Conservation (phyloP, 2,113 vertebrate species). For the Solea solea region DNA sequence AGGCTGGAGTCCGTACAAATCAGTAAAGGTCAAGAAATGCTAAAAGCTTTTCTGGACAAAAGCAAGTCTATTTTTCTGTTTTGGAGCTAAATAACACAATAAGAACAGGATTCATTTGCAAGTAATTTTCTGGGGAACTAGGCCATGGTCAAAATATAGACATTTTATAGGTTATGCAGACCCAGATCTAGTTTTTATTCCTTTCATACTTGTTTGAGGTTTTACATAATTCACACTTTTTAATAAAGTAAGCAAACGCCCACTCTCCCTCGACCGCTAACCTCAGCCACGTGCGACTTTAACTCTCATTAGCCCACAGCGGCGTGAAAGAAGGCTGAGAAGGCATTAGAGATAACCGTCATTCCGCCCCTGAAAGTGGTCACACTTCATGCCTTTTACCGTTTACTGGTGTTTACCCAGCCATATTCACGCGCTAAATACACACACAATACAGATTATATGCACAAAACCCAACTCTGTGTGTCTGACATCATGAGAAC, state of each 20-base stretch:
- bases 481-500: not conserved
- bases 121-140: no score
- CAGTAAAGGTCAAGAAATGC: no score
- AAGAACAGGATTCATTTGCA: no score
- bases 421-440: not conserved
- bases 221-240: constrained; percentile 48
- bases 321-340: constrained; percentile 37
- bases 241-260: constrained; percentile 45
- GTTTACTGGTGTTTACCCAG: not conserved
- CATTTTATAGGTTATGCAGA: no score
- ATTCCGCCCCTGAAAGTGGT: not conserved
- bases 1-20: no score
- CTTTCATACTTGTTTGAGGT: not conserved
- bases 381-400: not conserved
- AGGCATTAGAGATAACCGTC: constrained; percentile 21
- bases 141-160: no score
- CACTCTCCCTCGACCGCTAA: constrained; percentile 28
- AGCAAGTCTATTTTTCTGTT: no score
- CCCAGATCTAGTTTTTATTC: no score
- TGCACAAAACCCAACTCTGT: not conserved
- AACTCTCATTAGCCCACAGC: constrained; percentile 52
- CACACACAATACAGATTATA: not conserved
- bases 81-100: no score
- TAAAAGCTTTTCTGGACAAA: no score
- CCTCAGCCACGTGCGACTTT: constrained; percentile 58